Conservation (phyloP, 2,113 vertebrate genomes). For the Oncorhynchus mykiss region DNA sequence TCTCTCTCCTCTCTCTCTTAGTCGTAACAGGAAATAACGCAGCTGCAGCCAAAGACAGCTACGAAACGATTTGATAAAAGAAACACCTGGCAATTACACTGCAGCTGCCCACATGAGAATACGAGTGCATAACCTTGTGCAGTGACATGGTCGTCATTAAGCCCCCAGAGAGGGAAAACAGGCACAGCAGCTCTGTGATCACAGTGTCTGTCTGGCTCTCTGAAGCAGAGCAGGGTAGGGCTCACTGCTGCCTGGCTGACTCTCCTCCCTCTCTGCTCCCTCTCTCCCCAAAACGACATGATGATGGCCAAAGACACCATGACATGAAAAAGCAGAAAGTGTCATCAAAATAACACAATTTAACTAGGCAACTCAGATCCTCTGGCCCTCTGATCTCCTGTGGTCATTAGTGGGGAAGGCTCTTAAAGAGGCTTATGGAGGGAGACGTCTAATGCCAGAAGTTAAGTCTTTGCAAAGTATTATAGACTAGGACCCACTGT, state of each 20-base stretch:
- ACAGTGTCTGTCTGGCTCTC: neutral
- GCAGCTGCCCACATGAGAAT: slow-evolving; percentile 51
- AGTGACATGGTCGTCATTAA: slow-evolving; percentile 45
- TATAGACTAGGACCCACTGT: too few relatives aligned
- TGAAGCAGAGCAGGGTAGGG: neutral
- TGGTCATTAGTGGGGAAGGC: neutral
- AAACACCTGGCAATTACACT: slow-evolving; percentile 62
- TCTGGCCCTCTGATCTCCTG: neutral
- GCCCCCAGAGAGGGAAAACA: slow-evolving; percentile 16
- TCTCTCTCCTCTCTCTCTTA: neutral
- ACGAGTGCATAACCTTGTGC: slow-evolving; percentile 56
- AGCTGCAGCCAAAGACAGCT: slow-evolving; percentile 31
- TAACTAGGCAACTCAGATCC: neutral
- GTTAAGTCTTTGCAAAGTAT: too few relatives aligned
- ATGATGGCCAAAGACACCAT: too few relatives aligned
- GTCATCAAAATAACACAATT: neutral
- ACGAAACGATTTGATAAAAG: slow-evolving; percentile 53
- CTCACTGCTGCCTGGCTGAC: neutral
- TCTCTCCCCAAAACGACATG: too few relatives aligned
- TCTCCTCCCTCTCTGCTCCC: neutral
- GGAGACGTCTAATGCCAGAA: too few relatives aligned
- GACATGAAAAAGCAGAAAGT: neutral
- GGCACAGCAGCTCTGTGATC: neutral
- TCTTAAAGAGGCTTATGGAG: neutral
- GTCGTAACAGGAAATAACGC: slow-evolving; percentile 28